These are phyloP conservation scores for Macrotis lagotis DNA, from an alignment of 2,113 vertebrate genomes.

Conservation along the genomic window DNA sequence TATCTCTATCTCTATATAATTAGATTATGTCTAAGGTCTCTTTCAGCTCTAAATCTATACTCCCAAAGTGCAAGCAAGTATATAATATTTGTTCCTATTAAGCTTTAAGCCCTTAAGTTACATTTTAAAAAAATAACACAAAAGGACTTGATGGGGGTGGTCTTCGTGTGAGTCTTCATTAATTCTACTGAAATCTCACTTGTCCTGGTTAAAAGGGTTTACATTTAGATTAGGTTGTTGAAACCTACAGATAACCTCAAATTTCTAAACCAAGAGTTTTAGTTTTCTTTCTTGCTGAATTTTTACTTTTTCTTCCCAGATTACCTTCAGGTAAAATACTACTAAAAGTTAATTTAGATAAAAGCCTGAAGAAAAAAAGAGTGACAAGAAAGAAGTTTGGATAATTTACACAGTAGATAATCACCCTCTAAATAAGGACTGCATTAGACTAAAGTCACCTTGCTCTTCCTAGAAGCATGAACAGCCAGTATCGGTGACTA, in stretches of 20 bases:
- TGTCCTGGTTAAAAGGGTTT: conserved; percentile 2
- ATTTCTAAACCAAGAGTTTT: conserved; percentile 4
- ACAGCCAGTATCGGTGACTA: background rate
- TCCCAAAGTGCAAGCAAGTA: background rate
- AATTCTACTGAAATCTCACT: background rate
- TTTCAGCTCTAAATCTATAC: background rate
- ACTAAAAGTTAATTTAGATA: background rate
- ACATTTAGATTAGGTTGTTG: background rate
- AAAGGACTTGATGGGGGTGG: background rate
- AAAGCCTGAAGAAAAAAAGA: background rate
- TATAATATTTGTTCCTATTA: background rate
- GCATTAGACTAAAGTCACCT: background rate
- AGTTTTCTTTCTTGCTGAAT: background rate
- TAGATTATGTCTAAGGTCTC: background rate
- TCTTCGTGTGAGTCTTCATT: conserved; percentile 12
- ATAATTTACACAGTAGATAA: background rate
- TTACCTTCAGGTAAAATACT: background rate
- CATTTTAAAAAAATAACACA: background rate
- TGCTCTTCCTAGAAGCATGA: background rate
- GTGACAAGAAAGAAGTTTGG: background rate
- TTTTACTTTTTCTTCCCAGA: background rate
- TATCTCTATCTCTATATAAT: no score
- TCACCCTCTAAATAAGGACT: background rate
- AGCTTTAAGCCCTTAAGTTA: background rate
- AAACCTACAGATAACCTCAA: background rate